Conservation (phyloP, 92 coral and sea anemone genomes). For the Porites lobata region DNA sequence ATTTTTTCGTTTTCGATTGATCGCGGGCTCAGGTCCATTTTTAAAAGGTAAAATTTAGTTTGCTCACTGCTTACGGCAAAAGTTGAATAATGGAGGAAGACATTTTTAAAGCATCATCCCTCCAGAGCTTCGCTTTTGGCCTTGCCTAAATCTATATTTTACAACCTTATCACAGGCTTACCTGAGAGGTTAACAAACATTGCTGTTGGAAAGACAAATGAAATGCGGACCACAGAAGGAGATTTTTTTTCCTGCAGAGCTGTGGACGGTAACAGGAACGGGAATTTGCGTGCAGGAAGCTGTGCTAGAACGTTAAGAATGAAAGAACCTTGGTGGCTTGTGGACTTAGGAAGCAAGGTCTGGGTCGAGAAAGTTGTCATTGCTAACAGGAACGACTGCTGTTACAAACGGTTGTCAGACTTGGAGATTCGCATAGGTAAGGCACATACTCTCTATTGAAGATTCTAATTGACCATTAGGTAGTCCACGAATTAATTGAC, state of each 20-base stretch:
- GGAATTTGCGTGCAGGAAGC: background rate
- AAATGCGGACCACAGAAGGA: background rate
- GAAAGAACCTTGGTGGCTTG: background rate
- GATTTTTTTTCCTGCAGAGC: background rate
- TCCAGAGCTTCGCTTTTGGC: no score
- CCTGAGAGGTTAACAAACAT: background rate
- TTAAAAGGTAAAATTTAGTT: no score
- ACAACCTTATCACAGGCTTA: background rate
- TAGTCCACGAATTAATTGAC: no score
- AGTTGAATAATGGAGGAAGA: no score
- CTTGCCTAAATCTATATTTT: background rate
- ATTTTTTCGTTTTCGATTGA: no score
- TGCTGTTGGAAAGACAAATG: background rate
- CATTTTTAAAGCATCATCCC: no score
- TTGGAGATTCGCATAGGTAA: constrained; percentile 18
- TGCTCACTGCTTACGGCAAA: no score
- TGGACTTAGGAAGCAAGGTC: constrained; percentile 4
- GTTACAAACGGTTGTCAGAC: background rate
- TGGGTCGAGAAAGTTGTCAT: constrained; percentile 8
- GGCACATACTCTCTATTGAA: background rate
- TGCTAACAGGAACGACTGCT: background rate
- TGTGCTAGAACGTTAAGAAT: background rate
- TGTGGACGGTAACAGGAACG: constrained; percentile 2
- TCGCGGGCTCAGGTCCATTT: no score
- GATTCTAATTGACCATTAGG: no score